Conservation (phyloP, 2,113 vertebrate species). For the Conger conger region DNA sequence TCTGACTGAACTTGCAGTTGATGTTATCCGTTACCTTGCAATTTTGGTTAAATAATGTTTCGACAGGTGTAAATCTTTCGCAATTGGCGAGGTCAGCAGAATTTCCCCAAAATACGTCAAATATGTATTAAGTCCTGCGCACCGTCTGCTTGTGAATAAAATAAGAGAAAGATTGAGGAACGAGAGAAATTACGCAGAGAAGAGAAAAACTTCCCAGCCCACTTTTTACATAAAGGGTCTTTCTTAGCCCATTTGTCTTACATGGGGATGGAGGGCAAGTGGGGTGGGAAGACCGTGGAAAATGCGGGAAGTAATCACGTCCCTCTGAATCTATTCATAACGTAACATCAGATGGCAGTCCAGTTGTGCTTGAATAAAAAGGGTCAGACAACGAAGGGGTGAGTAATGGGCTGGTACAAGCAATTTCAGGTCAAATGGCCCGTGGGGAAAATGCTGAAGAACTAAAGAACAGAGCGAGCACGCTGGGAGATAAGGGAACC, state of each 20-base stretch:
- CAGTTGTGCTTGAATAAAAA: neutral
- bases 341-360: conserved; percentile 2
- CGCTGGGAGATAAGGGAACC: neutral
- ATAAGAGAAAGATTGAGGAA: conserved; percentile 20
- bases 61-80: conserved; percentile 11
- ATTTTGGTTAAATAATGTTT: neutral
- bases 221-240: conserved; percentile 34
- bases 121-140: conserved; percentile 2
- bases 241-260: conserved; percentile 30
- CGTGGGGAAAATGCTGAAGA: neutral
- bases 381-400: neutral
- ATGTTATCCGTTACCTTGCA: neutral
- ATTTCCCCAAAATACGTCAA: neutral
- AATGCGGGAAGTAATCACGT: neutral
- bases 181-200: conserved; percentile 15
- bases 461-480: neutral
- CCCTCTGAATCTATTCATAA: conserved; percentile 23
- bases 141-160: conserved; percentile 24
- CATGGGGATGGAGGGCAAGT: conserved; percentile 24
- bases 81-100: neutral
- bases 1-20: neutral
- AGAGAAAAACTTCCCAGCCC: conserved; percentile 27
- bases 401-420: neutral
- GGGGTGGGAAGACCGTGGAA: conserved; percentile 19
- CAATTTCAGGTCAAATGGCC: conserved; percentile 6